Percentiles rank a stretch among this genome's conserved stretches.
These are phyloP conservation scores for Tridacna gigas DNA, from an alignment of 2,888 invertebrate genomes.

Conservation along the genomic window DNA sequence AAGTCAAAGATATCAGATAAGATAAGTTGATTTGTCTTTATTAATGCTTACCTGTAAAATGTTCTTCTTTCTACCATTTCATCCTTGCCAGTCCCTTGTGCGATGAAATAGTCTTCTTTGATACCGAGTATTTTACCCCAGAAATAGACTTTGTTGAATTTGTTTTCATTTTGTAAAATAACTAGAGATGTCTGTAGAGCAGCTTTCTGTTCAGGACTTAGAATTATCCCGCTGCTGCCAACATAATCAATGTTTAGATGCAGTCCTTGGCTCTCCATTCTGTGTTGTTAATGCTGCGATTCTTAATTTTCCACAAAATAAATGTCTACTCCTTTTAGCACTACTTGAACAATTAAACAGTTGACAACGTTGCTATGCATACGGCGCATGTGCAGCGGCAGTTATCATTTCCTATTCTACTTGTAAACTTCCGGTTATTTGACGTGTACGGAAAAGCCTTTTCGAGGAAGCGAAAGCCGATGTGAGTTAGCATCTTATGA, in stretches of 20 bases:
- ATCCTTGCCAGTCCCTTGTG: slow-evolving; percentile 91
- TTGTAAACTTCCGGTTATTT: slow-evolving; percentile 42
- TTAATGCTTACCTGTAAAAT: slow-evolving; percentile 89
- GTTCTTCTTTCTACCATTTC: slow-evolving; percentile 90
- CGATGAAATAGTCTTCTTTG: slow-evolving; percentile 92
- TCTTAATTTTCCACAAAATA: background rate
- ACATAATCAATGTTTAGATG: slow-evolving; percentile 87
- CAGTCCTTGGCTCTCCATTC: slow-evolving; percentile 87
- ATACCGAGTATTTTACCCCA: slow-evolving; percentile 94
- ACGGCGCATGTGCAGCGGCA: slow-evolving; percentile 15
- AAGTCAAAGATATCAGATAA: background rate
- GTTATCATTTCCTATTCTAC: background rate
- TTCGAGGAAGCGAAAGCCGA: slow-evolving; percentile 5
- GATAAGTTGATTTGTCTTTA: background rate
- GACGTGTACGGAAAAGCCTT: background rate
- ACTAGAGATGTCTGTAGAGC: slow-evolving; percentile 91
- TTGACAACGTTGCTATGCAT: slow-evolving; percentile 23
- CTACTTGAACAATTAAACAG: background rate
- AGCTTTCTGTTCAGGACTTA: slow-evolving; percentile 90
- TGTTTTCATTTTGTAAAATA: slow-evolving; percentile 93
- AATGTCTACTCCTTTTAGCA: background rate
- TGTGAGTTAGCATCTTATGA: background rate
- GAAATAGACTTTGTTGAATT: slow-evolving; percentile 92
- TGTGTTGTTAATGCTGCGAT: background rate
- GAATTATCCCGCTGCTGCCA: slow-evolving; percentile 89